Evolutionary conservation across 23 tunicate species (phyloP).

Genomic region (Halocynthia roretzi): DNA sequence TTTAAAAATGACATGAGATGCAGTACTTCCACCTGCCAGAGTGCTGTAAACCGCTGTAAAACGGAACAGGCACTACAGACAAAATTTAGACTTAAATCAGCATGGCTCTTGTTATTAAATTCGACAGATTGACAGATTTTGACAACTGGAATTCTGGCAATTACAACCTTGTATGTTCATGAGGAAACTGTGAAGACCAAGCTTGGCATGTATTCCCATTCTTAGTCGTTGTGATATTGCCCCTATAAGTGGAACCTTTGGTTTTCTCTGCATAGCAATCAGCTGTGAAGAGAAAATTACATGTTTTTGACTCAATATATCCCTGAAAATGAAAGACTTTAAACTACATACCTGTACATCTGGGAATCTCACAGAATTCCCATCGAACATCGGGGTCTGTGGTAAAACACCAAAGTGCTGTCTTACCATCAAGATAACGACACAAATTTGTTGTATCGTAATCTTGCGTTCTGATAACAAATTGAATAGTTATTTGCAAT

Average conservation of each 20-base stretch:
- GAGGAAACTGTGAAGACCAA: constrained; percentile 23
- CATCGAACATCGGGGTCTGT: no score
- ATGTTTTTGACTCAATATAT: not conserved
- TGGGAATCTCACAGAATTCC: not conserved
- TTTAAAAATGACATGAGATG: no score
- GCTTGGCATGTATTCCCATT: constrained; percentile 9
- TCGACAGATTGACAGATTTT: no score
- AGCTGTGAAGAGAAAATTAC: not conserved
- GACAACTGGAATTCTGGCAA: no score
- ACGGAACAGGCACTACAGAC: not conserved
- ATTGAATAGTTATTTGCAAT: no score
- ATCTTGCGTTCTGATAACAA: no score
- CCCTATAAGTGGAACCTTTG: constrained; percentile 4
- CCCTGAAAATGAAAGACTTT: not conserved
- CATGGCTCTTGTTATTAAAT: no score
- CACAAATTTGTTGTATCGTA: not conserved
- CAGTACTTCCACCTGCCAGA: no score
- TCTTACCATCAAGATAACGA: not conserved
- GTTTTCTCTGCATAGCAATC: not conserved
- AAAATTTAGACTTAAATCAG: not conserved
- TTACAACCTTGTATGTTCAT: constrained; percentile 1
- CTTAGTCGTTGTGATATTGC: not conserved
- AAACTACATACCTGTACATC: not conserved
- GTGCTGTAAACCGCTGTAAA: no score
- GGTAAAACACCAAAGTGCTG: no score